Evolutionary conservation across 64 coral and sea anemone species (phyloP).

Genomic region (Montipora cactus): DNA sequence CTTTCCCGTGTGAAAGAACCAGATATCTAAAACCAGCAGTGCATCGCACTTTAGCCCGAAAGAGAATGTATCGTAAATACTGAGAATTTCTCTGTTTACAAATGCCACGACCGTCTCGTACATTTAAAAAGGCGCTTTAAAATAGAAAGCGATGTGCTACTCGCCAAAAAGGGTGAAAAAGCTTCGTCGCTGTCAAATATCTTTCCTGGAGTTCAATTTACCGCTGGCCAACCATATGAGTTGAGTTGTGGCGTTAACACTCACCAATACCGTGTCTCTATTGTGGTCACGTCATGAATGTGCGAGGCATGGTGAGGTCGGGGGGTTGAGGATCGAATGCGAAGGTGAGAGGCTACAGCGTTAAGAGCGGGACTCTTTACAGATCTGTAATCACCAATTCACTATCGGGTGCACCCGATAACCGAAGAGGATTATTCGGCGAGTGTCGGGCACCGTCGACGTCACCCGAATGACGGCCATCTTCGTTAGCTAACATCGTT

Average conservation of each 20-base stretch:
- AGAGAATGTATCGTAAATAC: not conserved
- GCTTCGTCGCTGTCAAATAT: not conserved
- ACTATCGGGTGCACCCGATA: slow-evolving; percentile 78
- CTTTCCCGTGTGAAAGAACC: not conserved
- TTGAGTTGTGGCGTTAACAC: not conserved
- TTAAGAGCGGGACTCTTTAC: slow-evolving; percentile 23
- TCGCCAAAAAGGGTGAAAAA: not conserved
- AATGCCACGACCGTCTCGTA: not conserved
- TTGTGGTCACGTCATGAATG: not conserved
- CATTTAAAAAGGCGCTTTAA: not conserved
- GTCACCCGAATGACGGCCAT: not conserved
- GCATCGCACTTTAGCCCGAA: too few species aligned
- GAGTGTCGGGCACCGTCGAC: slow-evolving; percentile 10
- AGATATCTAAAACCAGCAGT: too few species aligned
- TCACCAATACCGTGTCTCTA: not conserved
- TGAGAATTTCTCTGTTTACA: not conserved
- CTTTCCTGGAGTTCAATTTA: not conserved
- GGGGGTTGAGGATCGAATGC: not conserved
- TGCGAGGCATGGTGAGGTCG: not conserved
- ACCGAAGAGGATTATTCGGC: slow-evolving; percentile 47
- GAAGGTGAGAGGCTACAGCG: not conserved
- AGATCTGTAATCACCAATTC: slow-evolving; percentile 87
- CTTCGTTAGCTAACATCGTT: slow-evolving; percentile 65
- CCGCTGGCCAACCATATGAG: not conserved
- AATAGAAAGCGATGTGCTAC: not conserved